Evolutionary conservation across 2,888 invertebrate species (phyloP).

Genomic region (Scaptomyza flava): DNA sequence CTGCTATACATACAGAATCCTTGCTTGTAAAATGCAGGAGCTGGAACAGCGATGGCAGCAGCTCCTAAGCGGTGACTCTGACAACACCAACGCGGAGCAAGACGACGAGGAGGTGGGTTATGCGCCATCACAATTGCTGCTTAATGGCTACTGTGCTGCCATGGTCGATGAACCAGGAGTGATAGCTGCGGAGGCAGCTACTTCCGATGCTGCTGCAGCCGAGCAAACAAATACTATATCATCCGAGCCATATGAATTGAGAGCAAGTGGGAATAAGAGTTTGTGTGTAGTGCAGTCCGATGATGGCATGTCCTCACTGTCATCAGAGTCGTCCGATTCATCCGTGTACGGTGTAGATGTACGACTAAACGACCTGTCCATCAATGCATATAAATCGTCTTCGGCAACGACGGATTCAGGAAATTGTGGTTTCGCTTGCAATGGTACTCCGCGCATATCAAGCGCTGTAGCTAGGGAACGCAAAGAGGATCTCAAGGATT

Average conservation of each 20-base stretch:
- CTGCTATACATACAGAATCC: slow-evolving; percentile 86
- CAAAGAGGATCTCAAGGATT: slow-evolving; percentile 84
- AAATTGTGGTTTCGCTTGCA: slow-evolving; percentile 51
- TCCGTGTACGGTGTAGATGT: slow-evolving; percentile 82
- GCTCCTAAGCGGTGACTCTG: slow-evolving; percentile 84
- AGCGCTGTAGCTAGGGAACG: slow-evolving; percentile 82
- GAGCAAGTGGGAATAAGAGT: slow-evolving; percentile 66
- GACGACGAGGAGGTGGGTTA: slow-evolving; percentile 68
- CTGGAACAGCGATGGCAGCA: slow-evolving; percentile 90
- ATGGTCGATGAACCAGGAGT: slow-evolving; percentile 84
- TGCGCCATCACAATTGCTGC: slow-evolving; percentile 87
- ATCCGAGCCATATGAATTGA: slow-evolving; percentile 75
- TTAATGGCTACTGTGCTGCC: slow-evolving; percentile 87
- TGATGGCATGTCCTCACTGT: slow-evolving; percentile 81
- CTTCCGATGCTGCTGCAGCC: slow-evolving; percentile 66
- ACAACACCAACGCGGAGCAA: slow-evolving; percentile 60
- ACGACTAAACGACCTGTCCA: slow-evolving; percentile 64
- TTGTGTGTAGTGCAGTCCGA: slow-evolving; percentile 65
- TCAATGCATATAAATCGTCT: slow-evolving; percentile 75
- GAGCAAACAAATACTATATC: slow-evolving; percentile 80
- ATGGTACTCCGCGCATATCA: slow-evolving; percentile 67
- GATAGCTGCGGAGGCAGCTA: slow-evolving; percentile 19
- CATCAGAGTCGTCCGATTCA: slow-evolving; percentile 83
- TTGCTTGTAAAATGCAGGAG: slow-evolving; percentile 92
- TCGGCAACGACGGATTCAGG: slow-evolving; percentile 80